Percentiles rank a stretch among this genome's conserved stretches.
These are phyloP conservation scores for Caloenas nicobarica DNA, from an alignment of 2,113 vertebrate species.

Conservation along the genomic window DNA sequence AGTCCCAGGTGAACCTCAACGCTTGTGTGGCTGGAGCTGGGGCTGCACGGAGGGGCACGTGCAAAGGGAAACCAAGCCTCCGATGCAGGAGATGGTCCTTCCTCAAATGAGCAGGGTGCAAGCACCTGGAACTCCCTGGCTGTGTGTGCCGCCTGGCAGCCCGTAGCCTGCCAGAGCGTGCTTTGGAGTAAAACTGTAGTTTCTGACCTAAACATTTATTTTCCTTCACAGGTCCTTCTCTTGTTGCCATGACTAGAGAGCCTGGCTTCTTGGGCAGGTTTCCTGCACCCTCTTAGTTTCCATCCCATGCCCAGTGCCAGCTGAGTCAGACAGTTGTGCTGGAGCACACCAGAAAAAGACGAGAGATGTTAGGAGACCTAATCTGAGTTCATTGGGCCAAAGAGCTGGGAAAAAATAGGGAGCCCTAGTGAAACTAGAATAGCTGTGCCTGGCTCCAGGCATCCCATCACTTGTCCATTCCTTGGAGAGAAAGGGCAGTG, in stretches of 20 bases:
- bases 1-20: background rate
- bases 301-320: accelerated
- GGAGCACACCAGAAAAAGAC: background rate
- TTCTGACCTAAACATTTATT: background rate
- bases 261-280: background rate
- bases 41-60: background rate
- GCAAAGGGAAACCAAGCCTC: background rate
- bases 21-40: background rate
- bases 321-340: background rate
- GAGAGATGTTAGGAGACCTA: background rate
- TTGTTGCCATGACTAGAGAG: background rate
- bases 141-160: accelerated
- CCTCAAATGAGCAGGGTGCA: background rate
- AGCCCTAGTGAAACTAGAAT: background rate
- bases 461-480: background rate
- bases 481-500: background rate
- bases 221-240: background rate
- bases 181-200: background rate
- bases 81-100: accelerated
- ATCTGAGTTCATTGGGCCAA: background rate
- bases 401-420: background rate
- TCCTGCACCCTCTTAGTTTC: background rate
- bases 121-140: background rate
- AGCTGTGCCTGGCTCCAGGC: background rate
- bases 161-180: background rate